A percentile compares a stretch with the other conserved stretches of the same genome.
Conservation (phyloP, 2,888 invertebrate species). For the Catocala nupta region DNA sequence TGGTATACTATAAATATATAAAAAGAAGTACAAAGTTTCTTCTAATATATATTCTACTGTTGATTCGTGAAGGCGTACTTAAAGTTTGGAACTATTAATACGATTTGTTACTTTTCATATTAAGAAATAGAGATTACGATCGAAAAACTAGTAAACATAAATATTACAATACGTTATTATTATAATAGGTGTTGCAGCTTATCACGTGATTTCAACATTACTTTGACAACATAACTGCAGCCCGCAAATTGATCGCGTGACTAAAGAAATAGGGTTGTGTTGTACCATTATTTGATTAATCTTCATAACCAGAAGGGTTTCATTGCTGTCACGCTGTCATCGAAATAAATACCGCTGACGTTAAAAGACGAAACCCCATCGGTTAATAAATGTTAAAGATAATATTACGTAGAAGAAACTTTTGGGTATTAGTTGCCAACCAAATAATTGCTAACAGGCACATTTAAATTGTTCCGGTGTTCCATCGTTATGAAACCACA, state of each 20-base stretch:
- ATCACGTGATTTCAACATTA: background rate
- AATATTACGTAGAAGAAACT: background rate
- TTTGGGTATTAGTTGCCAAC: background rate
- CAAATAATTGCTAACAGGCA: background rate
- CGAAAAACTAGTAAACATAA: no score
- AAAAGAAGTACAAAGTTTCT: no score
- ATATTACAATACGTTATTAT: no score
- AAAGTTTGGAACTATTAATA: no score
- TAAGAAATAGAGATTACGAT: no score
- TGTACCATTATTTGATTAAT: slow-evolving; percentile 10
- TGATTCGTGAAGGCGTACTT: no score
- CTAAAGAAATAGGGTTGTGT: background rate
- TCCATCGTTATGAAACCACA: no score
- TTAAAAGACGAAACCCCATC: slow-evolving; percentile 1
- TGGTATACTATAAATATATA: no score
- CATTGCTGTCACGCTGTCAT: slow-evolving; percentile 16
- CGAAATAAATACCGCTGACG: slow-evolving; percentile 10
- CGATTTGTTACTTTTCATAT: no score
- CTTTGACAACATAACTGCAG: slow-evolving; percentile 3
- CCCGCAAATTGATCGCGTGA: slow-evolving; percentile 4
- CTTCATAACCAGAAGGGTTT: slow-evolving; percentile 8
- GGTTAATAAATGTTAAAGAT: slow-evolving; percentile 5
- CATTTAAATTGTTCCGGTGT: background rate
- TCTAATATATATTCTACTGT: no score
- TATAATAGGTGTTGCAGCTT: no score